Conservation (phyloP, 53 echinoderm and acorn worm species). For the Hippasteria phrygiana region DNA sequence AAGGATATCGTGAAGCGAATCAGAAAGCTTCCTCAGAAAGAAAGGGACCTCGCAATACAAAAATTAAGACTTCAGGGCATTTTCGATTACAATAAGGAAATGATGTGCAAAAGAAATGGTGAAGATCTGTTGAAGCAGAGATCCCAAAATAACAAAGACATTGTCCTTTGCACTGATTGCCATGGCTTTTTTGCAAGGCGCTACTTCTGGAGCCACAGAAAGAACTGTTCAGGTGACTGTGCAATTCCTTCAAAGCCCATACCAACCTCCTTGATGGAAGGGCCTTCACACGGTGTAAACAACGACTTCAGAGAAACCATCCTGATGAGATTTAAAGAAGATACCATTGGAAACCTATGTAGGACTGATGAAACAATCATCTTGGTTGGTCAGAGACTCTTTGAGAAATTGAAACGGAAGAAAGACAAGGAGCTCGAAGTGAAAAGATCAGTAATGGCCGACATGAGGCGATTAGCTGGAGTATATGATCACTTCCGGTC, state of each 20-base stretch:
- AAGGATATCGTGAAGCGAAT: not conserved
- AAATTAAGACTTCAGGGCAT: not conserved
- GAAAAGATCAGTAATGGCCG: conserved; percentile 32
- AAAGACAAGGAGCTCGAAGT: conserved; percentile 32
- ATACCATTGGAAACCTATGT: conserved; percentile 31
- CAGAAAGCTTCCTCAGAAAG: not conserved
- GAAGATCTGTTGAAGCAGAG: not conserved
- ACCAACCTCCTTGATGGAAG: not conserved
- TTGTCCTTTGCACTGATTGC: conserved; percentile 14
- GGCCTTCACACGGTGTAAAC: not conserved
- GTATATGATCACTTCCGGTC: not conserved
- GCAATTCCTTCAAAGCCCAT: not conserved
- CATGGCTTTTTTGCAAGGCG: conserved; percentile 3
- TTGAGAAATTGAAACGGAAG: not conserved
- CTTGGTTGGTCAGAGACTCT: conserved; percentile 3
- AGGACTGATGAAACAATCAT: not conserved
- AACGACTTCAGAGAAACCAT: conserved; percentile 1
- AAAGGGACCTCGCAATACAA: not conserved
- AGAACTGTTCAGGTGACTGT: not conserved
- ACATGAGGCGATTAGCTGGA: not conserved
- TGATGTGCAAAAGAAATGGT: not conserved
- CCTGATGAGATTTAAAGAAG: not conserved
- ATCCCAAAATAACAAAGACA: not conserved
- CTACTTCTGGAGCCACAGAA: conserved; percentile 10
- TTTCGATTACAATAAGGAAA: not conserved